Evolutionary conservation across 2,888 invertebrate genomes (phyloP).

Genomic region (Chironomus riparius): DNA sequence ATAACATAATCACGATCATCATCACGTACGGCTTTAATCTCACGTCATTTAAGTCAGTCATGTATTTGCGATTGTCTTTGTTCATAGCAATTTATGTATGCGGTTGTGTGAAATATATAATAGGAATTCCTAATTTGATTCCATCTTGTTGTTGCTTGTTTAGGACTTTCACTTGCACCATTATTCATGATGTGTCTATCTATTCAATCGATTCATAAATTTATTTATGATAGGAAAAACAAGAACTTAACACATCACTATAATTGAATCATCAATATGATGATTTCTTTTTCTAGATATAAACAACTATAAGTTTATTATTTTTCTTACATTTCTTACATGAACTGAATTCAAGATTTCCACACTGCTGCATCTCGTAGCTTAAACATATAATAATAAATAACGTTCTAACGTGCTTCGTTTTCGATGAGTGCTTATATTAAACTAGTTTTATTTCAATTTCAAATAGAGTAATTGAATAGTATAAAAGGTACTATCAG

Average conservation of each 20-base stretch:
- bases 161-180: not conserved
- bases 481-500: not conserved
- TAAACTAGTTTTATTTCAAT: not conserved
- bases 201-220: not conserved
- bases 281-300: not conserved
- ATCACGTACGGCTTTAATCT: constrained; percentile 14
- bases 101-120: not conserved
- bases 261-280: constrained; percentile 15
- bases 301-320: constrained; percentile 11
- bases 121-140: not conserved
- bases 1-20: not conserved
- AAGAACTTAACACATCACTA: constrained; percentile 7
- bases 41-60: constrained; percentile 19
- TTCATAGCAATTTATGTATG: not conserved
- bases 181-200: not conserved
- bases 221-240: not conserved
- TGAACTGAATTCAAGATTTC: constrained; percentile 3
- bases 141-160: not conserved
- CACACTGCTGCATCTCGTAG: not conserved
- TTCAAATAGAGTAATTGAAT: not conserved
- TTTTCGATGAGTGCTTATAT: not conserved
- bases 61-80: constrained; percentile 13
- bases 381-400: not conserved
- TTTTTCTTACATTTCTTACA: constrained; percentile 12
- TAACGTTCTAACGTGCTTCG: not conserved